Conservation (phyloP, 2,113 vertebrate species). For the Castor canadensis region DNA sequence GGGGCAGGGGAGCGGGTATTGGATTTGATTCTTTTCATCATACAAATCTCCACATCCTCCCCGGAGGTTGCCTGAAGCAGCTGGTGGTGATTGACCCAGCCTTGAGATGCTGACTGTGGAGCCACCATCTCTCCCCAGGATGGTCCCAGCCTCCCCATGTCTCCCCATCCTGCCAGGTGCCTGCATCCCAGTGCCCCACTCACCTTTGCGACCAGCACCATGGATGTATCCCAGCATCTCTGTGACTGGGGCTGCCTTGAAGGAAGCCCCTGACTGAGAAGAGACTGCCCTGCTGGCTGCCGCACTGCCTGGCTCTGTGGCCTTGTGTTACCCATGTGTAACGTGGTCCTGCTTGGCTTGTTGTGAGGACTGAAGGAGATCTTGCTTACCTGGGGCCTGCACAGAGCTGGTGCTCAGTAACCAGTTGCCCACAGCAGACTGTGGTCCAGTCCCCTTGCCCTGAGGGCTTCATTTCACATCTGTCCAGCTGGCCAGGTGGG, state of each 20-base stretch:
- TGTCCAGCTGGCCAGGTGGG: not conserved
- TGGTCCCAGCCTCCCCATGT: accelerated
- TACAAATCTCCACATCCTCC: not conserved
- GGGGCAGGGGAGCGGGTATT: not conserved
- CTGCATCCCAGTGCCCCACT: not conserved
- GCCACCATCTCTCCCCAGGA: accelerated
- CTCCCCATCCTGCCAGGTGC: not conserved
- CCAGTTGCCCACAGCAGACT: not conserved
- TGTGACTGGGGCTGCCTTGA: not conserved
- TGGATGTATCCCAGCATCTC: too few species aligned
- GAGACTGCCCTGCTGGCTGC: not conserved
- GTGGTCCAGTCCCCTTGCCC: not conserved
- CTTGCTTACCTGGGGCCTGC: not conserved
- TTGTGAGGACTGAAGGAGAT: too few species aligned
- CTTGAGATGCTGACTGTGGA: not conserved
- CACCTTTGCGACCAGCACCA: accelerated
- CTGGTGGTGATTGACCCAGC: not conserved
- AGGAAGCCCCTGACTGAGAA: not conserved
- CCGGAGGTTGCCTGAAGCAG: not conserved
- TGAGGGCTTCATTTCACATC: not conserved
- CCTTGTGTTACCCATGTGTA: accelerated
- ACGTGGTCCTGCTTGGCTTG: not conserved
- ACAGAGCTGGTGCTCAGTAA: not conserved
- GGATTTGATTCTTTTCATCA: constrained; percentile 22
- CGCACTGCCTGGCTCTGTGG: not conserved